Evolutionary conservation across 2,797 vertebrate genomes (phyloP).

Genomic region (Caiman crocodilus): DNA sequence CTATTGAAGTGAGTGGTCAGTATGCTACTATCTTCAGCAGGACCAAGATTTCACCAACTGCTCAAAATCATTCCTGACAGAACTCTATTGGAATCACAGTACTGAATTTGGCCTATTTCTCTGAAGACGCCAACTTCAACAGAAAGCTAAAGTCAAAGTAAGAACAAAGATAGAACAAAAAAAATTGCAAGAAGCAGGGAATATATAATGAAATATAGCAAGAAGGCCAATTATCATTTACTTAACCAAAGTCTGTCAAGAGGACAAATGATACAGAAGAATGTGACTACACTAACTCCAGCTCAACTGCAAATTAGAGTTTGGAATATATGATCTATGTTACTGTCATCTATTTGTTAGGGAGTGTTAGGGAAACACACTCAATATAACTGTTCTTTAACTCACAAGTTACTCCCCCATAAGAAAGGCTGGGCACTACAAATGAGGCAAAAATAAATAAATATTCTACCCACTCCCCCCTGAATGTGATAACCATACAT

Average conservation of each 20-base stretch:
- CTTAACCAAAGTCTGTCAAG: constrained; percentile 37
- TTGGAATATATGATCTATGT: constrained; percentile 38
- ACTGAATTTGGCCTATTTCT: not conserved
- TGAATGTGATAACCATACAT: not conserved
- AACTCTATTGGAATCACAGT: not conserved
- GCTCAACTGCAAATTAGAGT: constrained; percentile 5
- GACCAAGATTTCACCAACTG: not conserved
- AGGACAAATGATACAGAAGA: constrained; percentile 39
- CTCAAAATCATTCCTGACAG: not conserved
- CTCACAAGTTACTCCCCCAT: not conserved
- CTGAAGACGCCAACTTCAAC: not conserved
- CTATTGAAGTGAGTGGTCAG: not conserved
- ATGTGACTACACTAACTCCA: not conserved
- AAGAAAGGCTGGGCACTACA: not conserved
- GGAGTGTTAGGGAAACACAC: not conserved
- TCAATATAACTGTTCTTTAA: constrained; percentile 26
- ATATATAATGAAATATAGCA: not conserved
- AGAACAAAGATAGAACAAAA: constrained; percentile 1
- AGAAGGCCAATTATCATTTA: constrained; percentile 37
- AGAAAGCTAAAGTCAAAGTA: constrained; percentile 23
- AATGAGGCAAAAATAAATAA: not conserved
- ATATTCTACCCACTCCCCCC: not conserved
- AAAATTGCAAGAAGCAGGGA: not conserved
- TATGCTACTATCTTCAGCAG: not conserved
- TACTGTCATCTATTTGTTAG: constrained; percentile 13